Conservation (phyloP, 2,797 vertebrate genomes). For the Enteromius treurensis region DNA sequence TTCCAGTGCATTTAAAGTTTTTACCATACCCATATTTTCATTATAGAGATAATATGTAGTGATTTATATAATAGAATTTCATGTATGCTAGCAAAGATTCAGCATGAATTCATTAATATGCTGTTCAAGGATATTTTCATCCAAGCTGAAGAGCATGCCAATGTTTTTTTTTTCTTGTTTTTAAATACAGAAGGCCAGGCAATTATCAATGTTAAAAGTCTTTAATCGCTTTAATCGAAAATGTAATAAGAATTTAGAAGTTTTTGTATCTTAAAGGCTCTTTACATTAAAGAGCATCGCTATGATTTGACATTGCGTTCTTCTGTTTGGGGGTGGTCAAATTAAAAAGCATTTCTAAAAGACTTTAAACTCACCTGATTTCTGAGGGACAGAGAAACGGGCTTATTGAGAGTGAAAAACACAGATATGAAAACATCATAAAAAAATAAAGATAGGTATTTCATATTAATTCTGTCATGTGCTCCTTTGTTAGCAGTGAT, state of each 20-base stretch:
- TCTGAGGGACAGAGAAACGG: background rate
- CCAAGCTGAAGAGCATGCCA: background rate
- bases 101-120: background rate
- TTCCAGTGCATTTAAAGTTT: background rate
- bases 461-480: slow-evolving; percentile 53
- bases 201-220: background rate
- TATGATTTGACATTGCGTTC: slow-evolving; percentile 5
- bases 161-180: background rate
- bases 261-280: slow-evolving; percentile 7
- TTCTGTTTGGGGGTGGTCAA: background rate
- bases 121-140: background rate
- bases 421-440: background rate
- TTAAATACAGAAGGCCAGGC: background rate
- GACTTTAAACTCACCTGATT: background rate
- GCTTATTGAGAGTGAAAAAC: background rate
- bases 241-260: background rate
- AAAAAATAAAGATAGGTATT: slow-evolving; percentile 4
- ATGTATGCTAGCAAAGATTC: background rate
- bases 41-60: background rate
- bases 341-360: slow-evolving; percentile 19
- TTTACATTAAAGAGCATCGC: slow-evolving; percentile 4
- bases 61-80: background rate
- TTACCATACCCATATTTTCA: background rate
- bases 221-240: slow-evolving; percentile 2
- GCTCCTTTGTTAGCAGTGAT: slow-evolving; percentile 51